Base-by-base conservation (phyloP, 2,888 invertebrate species). In the Rhagium mordax region DNA sequence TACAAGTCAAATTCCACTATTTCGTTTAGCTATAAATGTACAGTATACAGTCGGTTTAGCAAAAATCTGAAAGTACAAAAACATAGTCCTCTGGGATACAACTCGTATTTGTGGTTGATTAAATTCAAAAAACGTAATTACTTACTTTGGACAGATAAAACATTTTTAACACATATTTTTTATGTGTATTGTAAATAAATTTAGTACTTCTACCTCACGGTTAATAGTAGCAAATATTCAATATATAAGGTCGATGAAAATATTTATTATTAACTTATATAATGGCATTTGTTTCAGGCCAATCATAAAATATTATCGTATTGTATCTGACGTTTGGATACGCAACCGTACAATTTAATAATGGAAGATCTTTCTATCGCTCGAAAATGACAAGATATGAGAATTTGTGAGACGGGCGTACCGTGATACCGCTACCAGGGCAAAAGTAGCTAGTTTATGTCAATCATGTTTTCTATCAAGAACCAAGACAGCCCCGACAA, bases 401-500 rank as follows among this genome's bases (percentile, higher is more conserved):
- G 71, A 64, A 64, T 64, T 74, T 48, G 67, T 62, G 53, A 71
- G 68, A 71, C 64, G 70, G 57, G 49, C 68, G 68, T 49, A 53
- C 48, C 71, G 55, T 49, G 71, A 67, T 67, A 71, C 27, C 33
- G 51, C 41, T 60, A 29, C 41, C 41, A 47, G 33, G 55, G 49
- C 65, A 61, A 71, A 41, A 24, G 59, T 33, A 67, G 49, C 65
- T 20, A 49, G 64, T 75, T 74, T 71, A 77, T 66, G 77, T 77
- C 77, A 77, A 77, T 77, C 77, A 77, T 70, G 70, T 64, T 68
- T 71, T 16, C 55, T 59, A 71, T 70, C 60, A 74, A 74, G 74
- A 76, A 20, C 49, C 68, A 71, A 71, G 60, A 70, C 71, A 74
- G 18, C 1, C 13, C 21, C 33, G 55, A 75, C 77, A 74, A 77